Conservation (phyloP, 2,113 vertebrate species). For the Peromyscus maniculatus region DNA sequence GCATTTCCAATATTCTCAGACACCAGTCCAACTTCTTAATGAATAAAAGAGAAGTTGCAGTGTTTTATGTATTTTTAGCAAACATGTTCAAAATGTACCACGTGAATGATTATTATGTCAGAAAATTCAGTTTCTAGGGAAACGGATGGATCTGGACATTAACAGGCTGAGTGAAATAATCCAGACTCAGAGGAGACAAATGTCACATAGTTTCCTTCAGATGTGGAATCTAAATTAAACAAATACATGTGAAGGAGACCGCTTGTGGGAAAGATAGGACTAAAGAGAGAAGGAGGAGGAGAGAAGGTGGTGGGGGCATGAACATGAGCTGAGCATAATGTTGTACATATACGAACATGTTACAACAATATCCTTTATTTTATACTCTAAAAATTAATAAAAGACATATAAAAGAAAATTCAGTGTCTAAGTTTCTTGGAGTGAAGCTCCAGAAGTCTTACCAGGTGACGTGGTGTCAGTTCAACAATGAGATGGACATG, state of each 20-base stretch:
- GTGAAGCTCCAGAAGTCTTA: not conserved
- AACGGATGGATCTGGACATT: not conserved
- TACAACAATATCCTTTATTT: not conserved
- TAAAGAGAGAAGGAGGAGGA: not conserved
- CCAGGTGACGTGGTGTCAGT: not conserved
- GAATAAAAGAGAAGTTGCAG: constrained; percentile 39
- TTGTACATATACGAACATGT: not conserved
- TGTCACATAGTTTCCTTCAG: not conserved
- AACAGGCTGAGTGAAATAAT: not conserved
- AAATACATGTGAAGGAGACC: not conserved
- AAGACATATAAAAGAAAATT: not conserved
- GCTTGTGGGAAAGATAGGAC: not conserved
- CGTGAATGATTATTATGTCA: constrained; percentile 48
- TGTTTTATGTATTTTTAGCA: constrained; percentile 60
- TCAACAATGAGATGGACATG: not conserved
- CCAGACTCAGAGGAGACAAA: not conserved
- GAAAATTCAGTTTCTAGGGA: not conserved
- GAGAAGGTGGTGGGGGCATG: not conserved
- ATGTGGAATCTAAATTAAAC: not conserved
- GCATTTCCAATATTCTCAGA: constrained; percentile 29
- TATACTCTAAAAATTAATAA: not conserved
- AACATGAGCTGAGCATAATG: not conserved
- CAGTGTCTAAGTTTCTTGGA: constrained; percentile 11
- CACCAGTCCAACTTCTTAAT: constrained; percentile 34
- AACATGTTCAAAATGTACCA: constrained; percentile 15